These are phyloP conservation scores for Lepidotrigona ventralis DNA, from an alignment of 1,140 invertebrate species.

Conservation along the genomic window DNA sequence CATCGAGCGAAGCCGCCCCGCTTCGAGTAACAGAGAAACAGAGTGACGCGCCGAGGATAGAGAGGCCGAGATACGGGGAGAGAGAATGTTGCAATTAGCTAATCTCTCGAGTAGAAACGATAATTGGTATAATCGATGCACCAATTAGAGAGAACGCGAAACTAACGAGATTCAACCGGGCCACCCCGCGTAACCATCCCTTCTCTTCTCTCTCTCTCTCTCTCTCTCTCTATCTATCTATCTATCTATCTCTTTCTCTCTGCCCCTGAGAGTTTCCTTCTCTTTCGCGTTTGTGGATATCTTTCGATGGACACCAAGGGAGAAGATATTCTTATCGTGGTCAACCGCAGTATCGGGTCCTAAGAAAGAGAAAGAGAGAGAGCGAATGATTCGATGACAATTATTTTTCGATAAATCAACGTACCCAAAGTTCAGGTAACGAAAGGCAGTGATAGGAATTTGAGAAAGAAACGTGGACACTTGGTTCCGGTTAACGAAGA, in stretches of 20 bases:
- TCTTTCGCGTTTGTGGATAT: neutral
- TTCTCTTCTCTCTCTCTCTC: neutral
- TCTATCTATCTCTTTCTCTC: neutral
- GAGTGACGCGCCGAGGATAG: conserved; percentile 24
- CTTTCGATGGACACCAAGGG: neutral
- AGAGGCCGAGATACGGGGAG: conserved; percentile 33
- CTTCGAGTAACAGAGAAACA: neutral
- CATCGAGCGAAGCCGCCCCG: neutral
- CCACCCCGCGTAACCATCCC: conserved; percentile 19
- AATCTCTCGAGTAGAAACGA: conserved; percentile 72
- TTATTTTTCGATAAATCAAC: conserved; percentile 24
- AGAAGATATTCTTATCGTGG: conserved; percentile 42
- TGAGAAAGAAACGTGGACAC: too few species aligned
- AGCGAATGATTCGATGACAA: conserved; percentile 40
- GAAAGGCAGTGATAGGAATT: conserved; percentile 32
- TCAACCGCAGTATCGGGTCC: conserved; percentile 32
- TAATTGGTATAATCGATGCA: conserved; percentile 76
- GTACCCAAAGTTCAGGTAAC: neutral
- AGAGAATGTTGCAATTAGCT: conserved; percentile 70
- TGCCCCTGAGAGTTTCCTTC: neutral
- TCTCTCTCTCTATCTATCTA: neutral
- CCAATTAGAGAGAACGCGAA: conserved; percentile 69
- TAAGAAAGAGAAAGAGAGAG: neutral
- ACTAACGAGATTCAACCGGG: conserved; percentile 71
- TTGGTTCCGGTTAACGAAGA: neutral